Percentiles rank a stretch among this genome's conserved stretches.
These are phyloP conservation scores for Scopus umbretta DNA, from an alignment of 2,113 vertebrate species.

Conservation along the genomic window DNA sequence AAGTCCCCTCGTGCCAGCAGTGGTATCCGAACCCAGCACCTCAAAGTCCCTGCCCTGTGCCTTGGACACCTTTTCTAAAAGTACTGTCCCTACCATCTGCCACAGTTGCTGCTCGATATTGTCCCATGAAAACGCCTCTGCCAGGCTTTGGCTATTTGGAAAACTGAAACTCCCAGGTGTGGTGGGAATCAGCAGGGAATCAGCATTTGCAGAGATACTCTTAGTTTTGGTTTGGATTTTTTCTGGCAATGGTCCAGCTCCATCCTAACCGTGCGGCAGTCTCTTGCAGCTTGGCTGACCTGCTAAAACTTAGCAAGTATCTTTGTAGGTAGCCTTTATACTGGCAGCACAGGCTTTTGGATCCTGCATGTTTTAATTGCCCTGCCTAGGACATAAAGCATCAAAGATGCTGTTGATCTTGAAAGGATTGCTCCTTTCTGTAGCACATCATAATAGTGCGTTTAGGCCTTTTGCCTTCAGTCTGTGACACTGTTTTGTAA, in stretches of 20 bases:
- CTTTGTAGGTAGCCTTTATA: not conserved
- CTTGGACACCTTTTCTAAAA: not conserved
- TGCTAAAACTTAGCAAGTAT: not conserved
- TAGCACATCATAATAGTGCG: not conserved
- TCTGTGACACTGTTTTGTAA: not conserved
- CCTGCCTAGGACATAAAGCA: not conserved
- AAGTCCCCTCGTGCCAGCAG: not conserved
- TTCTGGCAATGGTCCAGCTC: not conserved
- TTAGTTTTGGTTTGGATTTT: not conserved
- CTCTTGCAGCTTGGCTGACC: not conserved
- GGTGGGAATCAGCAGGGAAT: not conserved
- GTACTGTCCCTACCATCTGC: not conserved
- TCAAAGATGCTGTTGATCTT: not conserved
- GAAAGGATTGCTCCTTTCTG: not conserved
- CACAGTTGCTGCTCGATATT: not conserved
- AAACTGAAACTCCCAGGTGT: not conserved
- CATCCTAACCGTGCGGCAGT: not conserved
- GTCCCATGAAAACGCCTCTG: not conserved
- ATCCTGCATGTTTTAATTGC: not conserved
- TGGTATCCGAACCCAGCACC: not conserved
- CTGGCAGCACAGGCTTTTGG: not conserved
- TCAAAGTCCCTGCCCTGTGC: not conserved
- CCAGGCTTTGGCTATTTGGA: not conserved
- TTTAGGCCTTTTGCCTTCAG: not conserved
- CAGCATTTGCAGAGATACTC: not conserved